Base-by-base conservation (phyloP, 2,113 vertebrate genomes). In the Neolamprologus devosi region DNA sequence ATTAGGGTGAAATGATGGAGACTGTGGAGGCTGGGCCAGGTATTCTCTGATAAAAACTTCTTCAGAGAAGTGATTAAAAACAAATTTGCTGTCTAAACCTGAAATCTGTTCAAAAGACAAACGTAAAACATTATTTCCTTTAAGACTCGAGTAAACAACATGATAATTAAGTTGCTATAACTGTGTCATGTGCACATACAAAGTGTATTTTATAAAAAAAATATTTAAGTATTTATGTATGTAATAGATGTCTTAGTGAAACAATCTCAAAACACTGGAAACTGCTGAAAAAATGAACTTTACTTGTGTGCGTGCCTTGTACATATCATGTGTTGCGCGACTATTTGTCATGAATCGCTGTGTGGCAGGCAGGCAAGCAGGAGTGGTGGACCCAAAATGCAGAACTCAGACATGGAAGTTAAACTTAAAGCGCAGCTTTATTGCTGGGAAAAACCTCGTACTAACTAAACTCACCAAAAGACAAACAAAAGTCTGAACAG, bases 131-230 rank as follows among this genome's bases (percentile, higher is more conserved):
- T 40, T 68, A 40, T 68, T 68, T 68, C 7, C 63, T 8, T 37
- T 68, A 40, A 68, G 7, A 21, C 35, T 68, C 0, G 2, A 40
- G 19, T 68, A 40, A 68, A 68, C 33, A 68, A 40, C 12, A 23
- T 68, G 63, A 21, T 40, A 68, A 68, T 68, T 37, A 68, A 68
- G 63, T 40, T 40, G 7, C 63, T 68, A 9, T 21, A 40, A 68
- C 4, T 14, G n/a, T 9, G 12, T 40, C 35, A 40, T 14, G 11
- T 68, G 63, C 63, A 40, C 11, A 40, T 14, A 40, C n/a, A 40
- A 40, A 37, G 19, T 68, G 35, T 40, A 40, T 14, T 68, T n/a
- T 0, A 40, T 21, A 40, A 19, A 30, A 30, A 33, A 17, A 35
- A 19, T 7, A 7, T 23, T 23, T 21, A 21, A 33, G 7, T 68